A percentile compares a stretch with the other conserved stretches of the same genome.
Evolutionary conservation across 2,113 vertebrate genomes (phyloP).

Genomic region (Anas platyrhynchos): DNA sequence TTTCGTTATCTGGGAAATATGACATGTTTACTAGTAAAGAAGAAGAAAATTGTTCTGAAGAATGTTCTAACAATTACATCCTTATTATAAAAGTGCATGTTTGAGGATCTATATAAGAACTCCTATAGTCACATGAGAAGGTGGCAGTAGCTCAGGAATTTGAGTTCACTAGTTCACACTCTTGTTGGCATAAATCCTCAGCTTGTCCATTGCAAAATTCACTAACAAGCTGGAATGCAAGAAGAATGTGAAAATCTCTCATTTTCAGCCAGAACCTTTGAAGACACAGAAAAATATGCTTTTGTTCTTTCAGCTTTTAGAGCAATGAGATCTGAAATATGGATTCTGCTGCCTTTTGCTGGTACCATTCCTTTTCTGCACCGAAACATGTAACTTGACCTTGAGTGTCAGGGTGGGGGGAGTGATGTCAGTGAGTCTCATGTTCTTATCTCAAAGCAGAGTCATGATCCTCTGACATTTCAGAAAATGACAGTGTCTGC

Average conservation of each 20-base stretch:
- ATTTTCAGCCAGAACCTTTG: neutral
- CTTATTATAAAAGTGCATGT: neutral
- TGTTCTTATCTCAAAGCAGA: neutral
- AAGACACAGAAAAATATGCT: neutral
- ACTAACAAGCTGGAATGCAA: neutral
- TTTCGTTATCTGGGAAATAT: neutral
- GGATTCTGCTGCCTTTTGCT: neutral
- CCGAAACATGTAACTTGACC: neutral
- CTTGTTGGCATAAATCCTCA: neutral
- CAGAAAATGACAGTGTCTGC: neutral
- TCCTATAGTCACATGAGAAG: neutral
- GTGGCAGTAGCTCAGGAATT: neutral
- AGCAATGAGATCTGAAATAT: neutral
- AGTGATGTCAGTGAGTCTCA: too few species aligned
- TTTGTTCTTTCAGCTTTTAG: neutral
- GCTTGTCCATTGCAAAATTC: neutral
- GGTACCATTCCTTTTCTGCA: neutral
- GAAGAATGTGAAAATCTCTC: neutral
- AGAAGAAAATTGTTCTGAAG: neutral
- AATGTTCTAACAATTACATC: neutral
- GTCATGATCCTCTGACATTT: neutral
- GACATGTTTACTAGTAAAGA: neutral
- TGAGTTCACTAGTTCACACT: neutral
- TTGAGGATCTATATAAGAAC: neutral
- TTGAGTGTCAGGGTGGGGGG: neutral